Evolutionary conservation across 1,140 invertebrate genomes (phyloP), one percentile per base, ranked within the genome.

Genomic region (Drosophila ogumai): DNA sequence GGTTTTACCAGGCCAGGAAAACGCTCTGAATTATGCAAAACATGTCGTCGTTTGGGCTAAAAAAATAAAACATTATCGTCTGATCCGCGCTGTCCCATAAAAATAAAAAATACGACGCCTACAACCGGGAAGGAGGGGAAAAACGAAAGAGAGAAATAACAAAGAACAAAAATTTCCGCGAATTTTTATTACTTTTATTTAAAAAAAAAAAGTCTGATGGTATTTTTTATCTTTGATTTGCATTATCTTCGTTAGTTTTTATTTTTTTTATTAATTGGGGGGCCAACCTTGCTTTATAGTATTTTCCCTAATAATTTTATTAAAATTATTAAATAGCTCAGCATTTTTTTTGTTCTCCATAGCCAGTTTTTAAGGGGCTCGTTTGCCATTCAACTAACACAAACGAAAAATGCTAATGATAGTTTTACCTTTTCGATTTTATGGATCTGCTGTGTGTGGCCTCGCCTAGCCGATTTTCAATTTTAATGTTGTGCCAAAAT

Each of bases 111-210:
- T 57, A 77, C 41, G 34, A 52, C 46, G 59, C 38, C 46, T 38
- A 38, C 43, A 58, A 34, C 6, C 8, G 12, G 17, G 25, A 6
- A 32, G 25, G 0, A 47, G 25, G 7, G 43, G 13, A 57, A 25
- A 47, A 44, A 1, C 10, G 28, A 12, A n/a, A 1, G 7, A 7
- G 6, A 13, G 32, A 2, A 56, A 36, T 41, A 32, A 32, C 54
- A 63, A 67, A 61, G 59, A 34, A 31, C 22, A 17, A 65, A 79
- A 78, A 68, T 78, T 79, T 86, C 73, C 68, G 74, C 68, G 36
- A 81, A 86, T 86, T 86, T 85, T 77, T 75, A 69, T 82, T 66
- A n/a, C 34, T 74, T 43, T 22, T 46, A 32, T 49, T 38, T 63
- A 47, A 47, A 43, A 74, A 67, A 58, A 60, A 13, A 57, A 13